Evolutionary conservation across 2,888 invertebrate species (phyloP).

Genomic region (Ennomos fuscantarius): DNA sequence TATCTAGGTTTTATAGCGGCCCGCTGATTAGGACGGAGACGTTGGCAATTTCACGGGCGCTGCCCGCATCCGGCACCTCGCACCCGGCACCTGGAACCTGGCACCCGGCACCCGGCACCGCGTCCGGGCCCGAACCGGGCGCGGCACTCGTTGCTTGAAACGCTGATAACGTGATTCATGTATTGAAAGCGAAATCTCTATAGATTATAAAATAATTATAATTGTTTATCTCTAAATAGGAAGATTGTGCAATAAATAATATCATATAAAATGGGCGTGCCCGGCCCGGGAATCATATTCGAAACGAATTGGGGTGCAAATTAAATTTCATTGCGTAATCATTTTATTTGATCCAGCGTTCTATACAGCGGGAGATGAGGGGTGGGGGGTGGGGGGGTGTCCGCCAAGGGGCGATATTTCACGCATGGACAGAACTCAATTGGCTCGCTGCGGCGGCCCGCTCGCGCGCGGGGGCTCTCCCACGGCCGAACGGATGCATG

Average conservation of each 20-base stretch:
- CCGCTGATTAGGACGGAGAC: conserved; percentile 40
- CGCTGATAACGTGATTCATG: no score
- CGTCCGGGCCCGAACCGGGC: conserved; percentile 6
- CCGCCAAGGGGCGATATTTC: conserved; percentile 29
- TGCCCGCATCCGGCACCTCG: conserved; percentile 16
- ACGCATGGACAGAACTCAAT: conserved; percentile 30
- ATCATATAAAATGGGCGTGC: no score
- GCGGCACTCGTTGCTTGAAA: neutral
- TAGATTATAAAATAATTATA: no score
- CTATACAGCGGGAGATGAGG: neutral
- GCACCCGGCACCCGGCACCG: conserved; percentile 1
- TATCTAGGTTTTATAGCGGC: conserved; percentile 44
- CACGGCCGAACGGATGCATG: no score
- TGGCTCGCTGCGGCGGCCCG: conserved; percentile 10
- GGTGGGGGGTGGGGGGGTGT: neutral
- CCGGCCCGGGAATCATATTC: neutral
- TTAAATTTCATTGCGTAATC: conserved; percentile 15
- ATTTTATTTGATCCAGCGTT: conserved; percentile 7
- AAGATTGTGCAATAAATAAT: no score
- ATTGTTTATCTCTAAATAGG: no score
- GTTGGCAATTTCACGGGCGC: conserved; percentile 42
- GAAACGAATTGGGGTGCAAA: neutral
- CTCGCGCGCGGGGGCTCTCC: neutral
- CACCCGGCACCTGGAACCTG: conserved; percentile 6
- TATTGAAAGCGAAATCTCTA: no score